Evolutionary conservation across 2,797 vertebrate species (phyloP).

Genomic region (Myotis pilosus): DNA sequence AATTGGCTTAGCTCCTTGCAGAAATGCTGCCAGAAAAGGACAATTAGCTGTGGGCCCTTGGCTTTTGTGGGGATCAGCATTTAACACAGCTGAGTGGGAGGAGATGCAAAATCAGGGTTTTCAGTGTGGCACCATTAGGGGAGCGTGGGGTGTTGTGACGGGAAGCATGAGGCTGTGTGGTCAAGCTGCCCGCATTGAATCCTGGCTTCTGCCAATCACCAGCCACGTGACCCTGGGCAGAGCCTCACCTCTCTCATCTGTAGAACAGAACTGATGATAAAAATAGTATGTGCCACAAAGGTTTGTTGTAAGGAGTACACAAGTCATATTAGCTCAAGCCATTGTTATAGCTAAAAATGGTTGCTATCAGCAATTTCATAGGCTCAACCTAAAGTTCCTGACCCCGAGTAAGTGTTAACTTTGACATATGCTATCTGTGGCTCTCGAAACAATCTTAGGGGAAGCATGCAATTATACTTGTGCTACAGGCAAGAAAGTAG

Average conservation of each 20-base stretch:
- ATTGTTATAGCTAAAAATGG: background rate
- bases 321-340: background rate
- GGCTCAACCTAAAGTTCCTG: background rate
- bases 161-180: background rate
- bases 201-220: background rate
- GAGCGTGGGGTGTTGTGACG: accelerated
- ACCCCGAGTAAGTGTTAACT: background rate
- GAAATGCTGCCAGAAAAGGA: background rate
- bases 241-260: background rate
- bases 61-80: background rate
- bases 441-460: background rate
- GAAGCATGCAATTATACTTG: background rate
- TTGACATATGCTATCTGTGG: too few relatives aligned
- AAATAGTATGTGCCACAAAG: background rate
- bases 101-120: background rate
- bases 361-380: background rate
- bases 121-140: background rate
- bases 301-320: background rate
- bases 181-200: background rate
- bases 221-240: background rate
- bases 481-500: accelerated
- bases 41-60: background rate
- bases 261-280: background rate
- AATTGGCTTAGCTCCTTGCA: background rate
- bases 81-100: background rate